Evolutionary conservation across 1,140 invertebrate species (phyloP), one percentile per base, ranked within the genome.

Genomic region (Pseudomyrmex pallidus): DNA sequence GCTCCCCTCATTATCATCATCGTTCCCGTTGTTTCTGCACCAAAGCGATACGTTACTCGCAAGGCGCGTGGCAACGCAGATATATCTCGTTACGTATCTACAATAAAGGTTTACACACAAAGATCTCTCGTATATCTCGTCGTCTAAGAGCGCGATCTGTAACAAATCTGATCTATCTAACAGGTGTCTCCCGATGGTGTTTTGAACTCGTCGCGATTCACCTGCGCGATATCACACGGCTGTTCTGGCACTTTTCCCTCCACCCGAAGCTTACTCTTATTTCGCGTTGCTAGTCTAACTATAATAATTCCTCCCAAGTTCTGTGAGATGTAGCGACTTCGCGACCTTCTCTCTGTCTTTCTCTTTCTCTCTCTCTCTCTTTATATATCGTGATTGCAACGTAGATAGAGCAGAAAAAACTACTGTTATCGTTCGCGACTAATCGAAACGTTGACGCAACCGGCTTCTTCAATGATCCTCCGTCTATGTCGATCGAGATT

Each of bases 81-180:
- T 50, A 15, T 64, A 50, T 72, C 54, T 70, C 66, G 54, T 70
- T 72, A 80, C 66, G 66, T 78, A 78, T 78, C 76, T 72, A 72
- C 76, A 80, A 5, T 80, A 70, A 80, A 20, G 76, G 48, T 72
- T 59, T 10, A 7, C 35, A 35, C 35, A 70, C 74, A 78, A 52
- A 54, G 59, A 80, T 80, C 59, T 35, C 46, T 80, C 66, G 64
- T 52, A 78, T 10, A 61, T 50, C n/a, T 22, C 35, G 54, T 72
- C 76, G 7, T 70, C 63, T 68, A 67, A 56, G 35, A 35, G n/a
- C 62, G 50, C 74, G 68, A 78, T 68, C 74, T 57, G 17, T 70
- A 68, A 44, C 50, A 17, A 17, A 15, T 12, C 44, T 66, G 35
- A 48, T 68, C 25, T 68, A 57, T 1, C 20, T 48, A 15, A 48